Base-by-base conservation (phyloP, 1,140 invertebrate genomes). In the Neodiprion lecontei region DNA sequence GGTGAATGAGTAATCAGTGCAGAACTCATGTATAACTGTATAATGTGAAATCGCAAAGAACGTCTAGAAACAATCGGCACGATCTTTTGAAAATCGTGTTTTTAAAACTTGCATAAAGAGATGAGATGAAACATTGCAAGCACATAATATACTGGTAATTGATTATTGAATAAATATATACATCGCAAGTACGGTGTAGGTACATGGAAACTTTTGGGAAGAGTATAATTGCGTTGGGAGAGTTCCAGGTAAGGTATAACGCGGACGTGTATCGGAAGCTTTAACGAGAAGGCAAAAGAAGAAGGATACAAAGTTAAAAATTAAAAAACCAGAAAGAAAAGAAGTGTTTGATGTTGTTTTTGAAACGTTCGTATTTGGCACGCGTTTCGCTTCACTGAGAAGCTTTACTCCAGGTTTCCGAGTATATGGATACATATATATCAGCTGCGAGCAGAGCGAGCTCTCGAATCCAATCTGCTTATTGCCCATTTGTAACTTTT, bases 401-500 rank as follows among this genome's bases (percentile, higher is more conserved):
- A 61, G 4, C 53, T 9, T 61, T 61, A 61, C 53, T 61, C 53
- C 53, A 9, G 4, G 53, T 61, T 61, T 61, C 5, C 28, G 28
- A 40, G 28, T 40, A 40, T 40, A 40, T 40, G 28, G 28, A 40
- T 40, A 40, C 28, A 40, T 40, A 40, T 40, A 40, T 40, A 40
- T 40, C 28, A 40, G 28, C 28, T 40, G 28, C 28, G 28, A 40
- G 28, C 28, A 40, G 28, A 40, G 28, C 28, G 28, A 40, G 28
- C 28, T 40, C 28, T 40, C 28, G 77, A 79, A 80, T 81, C 80
- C 81, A 83, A 83, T 83, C 78, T 80, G 77, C 82, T 81, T 81
- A 83, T 81, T 81, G 81, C 77, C 78, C 78, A 76, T 81, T 83
- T 79, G 75, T 81, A 78, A 75, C 76, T 75, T 79, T 80, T 79